Evolutionary conservation across 37 sponge, comb jelly and placozoan genomes (phyloP), one percentile per base, ranked within the genome.

Genomic region (Diacarnus erythraeanus): DNA sequence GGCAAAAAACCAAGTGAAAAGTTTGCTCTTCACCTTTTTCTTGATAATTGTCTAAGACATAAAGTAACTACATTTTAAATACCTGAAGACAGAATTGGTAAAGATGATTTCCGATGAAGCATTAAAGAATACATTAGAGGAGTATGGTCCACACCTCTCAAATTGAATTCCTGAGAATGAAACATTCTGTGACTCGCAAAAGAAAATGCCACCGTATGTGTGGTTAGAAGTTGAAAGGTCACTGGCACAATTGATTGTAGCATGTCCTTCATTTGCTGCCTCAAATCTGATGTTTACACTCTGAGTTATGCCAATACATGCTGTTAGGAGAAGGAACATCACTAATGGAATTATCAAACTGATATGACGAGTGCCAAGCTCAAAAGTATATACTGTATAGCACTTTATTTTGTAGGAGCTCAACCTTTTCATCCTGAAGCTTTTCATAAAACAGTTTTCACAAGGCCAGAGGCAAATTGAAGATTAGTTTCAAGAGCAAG

Each of bases 21-120:
- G n/a, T n/a, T n/a, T n/a, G n/a, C n/a, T n/a, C n/a, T n/a, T n/a
- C n/a, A n/a, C n/a, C n/a, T n/a, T n/a, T n/a, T n/a, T n/a, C n/a
- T n/a, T n/a, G n/a, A n/a, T n/a, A n/a, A n/a, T n/a, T n/a, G n/a
- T n/a, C n/a, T n/a, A n/a, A n/a, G n/a, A n/a, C n/a, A n/a, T 54
- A 27, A 59, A 59, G 60, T 59, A 59, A 17, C 4, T 27, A 27
- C 26, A 59, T 20, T 54, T 59, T 5, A 31, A 65, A 41, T 65
- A 92, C 92, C 73, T 77, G 42, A 92, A 88, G 44, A 64, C 71
- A 47, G 88, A 92, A 3, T 77, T 72, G 2, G 61, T 35, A 39
- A 92, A 76, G 3, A 21, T 1, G n/a, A 92, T 58, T 38, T 73
- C 77, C 2, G 76, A 38, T 12, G 69, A 65, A 23, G 35, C 6